Evolutionary conservation across 2,797 vertebrate genomes (phyloP).

Genomic region (Moxostoma hubbsi): DNA sequence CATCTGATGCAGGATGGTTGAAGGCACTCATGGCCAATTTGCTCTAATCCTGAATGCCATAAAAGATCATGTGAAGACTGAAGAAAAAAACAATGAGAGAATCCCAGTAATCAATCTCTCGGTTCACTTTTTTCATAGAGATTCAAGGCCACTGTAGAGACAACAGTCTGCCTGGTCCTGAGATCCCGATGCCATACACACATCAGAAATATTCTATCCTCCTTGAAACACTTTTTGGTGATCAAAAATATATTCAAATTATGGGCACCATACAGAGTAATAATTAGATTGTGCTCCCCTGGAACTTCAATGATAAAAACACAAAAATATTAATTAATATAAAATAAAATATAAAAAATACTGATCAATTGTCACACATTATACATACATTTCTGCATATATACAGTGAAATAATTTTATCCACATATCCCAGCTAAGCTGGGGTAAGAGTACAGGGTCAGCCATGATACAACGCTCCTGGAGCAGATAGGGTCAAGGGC

Average conservation of each 20-base stretch:
- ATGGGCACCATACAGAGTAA: too few species aligned
- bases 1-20: slow-evolving; percentile 33
- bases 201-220: not conserved
- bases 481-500: too few species aligned
- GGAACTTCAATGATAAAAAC: not conserved
- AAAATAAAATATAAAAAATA: too few species aligned
- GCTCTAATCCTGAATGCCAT: slow-evolving; percentile 3
- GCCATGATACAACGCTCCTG: too few species aligned
- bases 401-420: too few species aligned
- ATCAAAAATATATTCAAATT: slow-evolving; percentile 11
- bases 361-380: too few species aligned
- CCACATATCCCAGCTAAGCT: too few species aligned
- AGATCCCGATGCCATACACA: not conserved
- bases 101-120: not conserved
- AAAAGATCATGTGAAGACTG: slow-evolving; percentile 6
- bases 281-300: not conserved
- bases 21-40: slow-evolving; percentile 29
- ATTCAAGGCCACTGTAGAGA: not conserved
- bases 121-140: not conserved
- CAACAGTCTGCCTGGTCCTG: not conserved
- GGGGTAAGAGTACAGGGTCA: too few species aligned
- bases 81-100: not conserved
- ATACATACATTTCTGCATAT: too few species aligned
- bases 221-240: not conserved
- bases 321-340: too few species aligned